Evolutionary conservation across 2,113 vertebrate species (phyloP), one percentile per base, ranked within the genome.

Genomic region (Danionella cerebrum): DNA sequence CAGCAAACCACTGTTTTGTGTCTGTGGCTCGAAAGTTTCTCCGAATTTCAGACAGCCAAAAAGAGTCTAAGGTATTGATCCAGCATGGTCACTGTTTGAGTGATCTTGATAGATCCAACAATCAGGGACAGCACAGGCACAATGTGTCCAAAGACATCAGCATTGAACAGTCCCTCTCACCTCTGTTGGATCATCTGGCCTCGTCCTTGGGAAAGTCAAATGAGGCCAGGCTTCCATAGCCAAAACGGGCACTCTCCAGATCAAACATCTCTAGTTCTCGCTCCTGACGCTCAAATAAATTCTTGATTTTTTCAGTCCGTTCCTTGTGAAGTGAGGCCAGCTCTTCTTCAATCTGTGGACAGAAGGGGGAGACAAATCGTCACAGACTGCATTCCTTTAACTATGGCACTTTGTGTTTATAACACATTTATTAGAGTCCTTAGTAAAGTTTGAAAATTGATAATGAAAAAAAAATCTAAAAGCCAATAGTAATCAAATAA

Each of bases 151-250:
- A 89, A 87, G 47, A 87, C 88, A 88, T 90, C 91, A 91, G 91
- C 79, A 86, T 86, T 81, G 86, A 84, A 86, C 84, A 88, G 84
- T 41, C 71, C 53, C 77, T 74, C 79, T 80, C 79, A 80, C 73
- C 70, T 65, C 24, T 72, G 71, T 48, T 55, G 42, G 38, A 77
- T 62, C 94, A 98, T 98, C 95, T 98, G 85, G 93, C 95, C 89
- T 98, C 94, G 79, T 98, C 95, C 90, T 98, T 98, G 85, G 94
- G 93, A 79, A 91, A 94, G 78, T 98, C 96, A 88, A 97, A 89
- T 7, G 89, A 87, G 72, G 93, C 91, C 86, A 96, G 87, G 91
- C 95, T 97, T 67, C 91, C 88, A 60, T 97, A 96, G 83, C 96
- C 96, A 85, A 95, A 92, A 33, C 93, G 88, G 73, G 93, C 78